Conservation (phyloP, 2,113 vertebrate genomes). For the Potamarius usumacintae region DNA sequence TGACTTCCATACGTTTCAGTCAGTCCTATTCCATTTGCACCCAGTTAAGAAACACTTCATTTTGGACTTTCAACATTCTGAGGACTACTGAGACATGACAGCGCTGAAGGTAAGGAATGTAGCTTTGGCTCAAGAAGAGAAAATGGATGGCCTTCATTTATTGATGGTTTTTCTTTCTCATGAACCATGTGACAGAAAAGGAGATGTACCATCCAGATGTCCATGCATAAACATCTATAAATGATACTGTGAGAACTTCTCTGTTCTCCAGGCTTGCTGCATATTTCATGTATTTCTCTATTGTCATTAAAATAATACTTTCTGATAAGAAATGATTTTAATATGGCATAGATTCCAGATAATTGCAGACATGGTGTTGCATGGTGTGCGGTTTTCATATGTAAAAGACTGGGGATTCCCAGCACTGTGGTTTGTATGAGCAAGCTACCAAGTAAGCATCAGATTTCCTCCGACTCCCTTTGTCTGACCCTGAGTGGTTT, state of each 20-base stretch:
- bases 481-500: slow-evolving; percentile 17
- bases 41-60: neutral
- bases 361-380: slow-evolving; percentile 1
- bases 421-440: neutral
- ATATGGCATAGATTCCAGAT: neutral
- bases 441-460: slow-evolving; percentile 6
- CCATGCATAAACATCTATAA: neutral
- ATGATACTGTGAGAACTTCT: slow-evolving; percentile 47
- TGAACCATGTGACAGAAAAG: slow-evolving; percentile 21
- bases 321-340: slow-evolving; percentile 16
- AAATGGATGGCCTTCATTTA: neutral
- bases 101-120: slow-evolving; percentile 20
- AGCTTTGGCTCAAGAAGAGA: slow-evolving; percentile 13
- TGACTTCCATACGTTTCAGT: slow-evolving; percentile 6
- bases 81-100: neutral
- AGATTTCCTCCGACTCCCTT: slow-evolving; percentile 13
- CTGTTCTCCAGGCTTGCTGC: slow-evolving; percentile 57
- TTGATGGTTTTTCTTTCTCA: slow-evolving; percentile 22
- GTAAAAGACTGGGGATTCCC: slow-evolving; percentile 30
- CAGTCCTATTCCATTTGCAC: neutral
- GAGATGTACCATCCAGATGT: slow-evolving; percentile 28
- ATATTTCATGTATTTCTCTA: slow-evolving; percentile 44
- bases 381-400: neutral
- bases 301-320: slow-evolving; percentile 41
- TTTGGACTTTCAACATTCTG: slow-evolving; percentile 5